These are phyloP conservation scores for Andricus grossulariae DNA, from an alignment of 1,140 invertebrate species.

Conservation along the genomic window DNA sequence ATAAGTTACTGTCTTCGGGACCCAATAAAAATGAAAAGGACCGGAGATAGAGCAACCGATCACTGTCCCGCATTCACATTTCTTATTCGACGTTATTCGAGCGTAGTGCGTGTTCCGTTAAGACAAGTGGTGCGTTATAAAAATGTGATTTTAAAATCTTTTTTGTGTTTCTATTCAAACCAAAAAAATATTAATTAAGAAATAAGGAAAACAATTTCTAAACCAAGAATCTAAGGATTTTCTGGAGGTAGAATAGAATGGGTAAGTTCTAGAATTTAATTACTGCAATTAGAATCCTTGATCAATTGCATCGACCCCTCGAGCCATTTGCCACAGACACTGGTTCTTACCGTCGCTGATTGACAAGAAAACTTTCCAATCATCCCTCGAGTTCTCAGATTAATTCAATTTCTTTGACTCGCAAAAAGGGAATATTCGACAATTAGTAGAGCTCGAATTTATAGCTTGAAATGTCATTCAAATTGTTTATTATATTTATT, in stretches of 20 bases:
- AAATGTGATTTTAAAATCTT: not conserved
- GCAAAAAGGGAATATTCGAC: not conserved
- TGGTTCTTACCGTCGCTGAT: constrained; percentile 56
- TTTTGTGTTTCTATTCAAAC: not conserved
- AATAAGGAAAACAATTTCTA: too few species aligned
- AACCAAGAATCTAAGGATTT: not conserved
- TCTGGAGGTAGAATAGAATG: constrained; percentile 31
- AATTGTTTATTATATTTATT: too few species aligned
- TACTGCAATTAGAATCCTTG: constrained; percentile 66
- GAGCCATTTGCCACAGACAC: constrained; percentile 60
- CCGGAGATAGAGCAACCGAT: constrained; percentile 43
- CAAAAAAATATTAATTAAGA: too few species aligned
- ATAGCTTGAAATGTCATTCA: not conserved
- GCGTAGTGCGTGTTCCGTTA: constrained; percentile 13
- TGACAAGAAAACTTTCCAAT: constrained; percentile 68
- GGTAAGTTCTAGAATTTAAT: constrained; percentile 73
- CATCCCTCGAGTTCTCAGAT: constrained; percentile 44
- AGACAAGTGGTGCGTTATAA: not conserved
- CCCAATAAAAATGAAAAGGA: constrained; percentile 61
- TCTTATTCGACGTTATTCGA: constrained; percentile 44
- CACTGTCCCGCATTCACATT: constrained; percentile 49
- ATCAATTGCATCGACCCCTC: constrained; percentile 61
- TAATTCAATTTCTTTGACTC: not conserved
- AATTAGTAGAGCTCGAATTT: not conserved
- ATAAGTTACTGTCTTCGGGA: constrained; percentile 65